Conservation (phyloP, 2,888 invertebrate species). For the Agriopis aurantiaria region DNA sequence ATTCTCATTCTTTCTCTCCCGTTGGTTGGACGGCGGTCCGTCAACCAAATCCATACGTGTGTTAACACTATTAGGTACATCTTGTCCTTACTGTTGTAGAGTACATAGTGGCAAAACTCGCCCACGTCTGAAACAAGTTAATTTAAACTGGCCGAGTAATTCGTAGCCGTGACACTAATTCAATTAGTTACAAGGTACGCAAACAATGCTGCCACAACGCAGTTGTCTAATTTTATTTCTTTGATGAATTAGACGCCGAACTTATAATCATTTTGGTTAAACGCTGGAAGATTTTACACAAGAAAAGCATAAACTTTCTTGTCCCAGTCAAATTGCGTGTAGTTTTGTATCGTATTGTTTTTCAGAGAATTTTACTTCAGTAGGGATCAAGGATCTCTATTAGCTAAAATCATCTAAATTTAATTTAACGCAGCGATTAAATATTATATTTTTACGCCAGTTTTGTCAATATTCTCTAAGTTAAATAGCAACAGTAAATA, state of each 20-base stretch:
- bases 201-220: conserved; percentile 62
- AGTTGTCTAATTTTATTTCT: conserved; percentile 48
- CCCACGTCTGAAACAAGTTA: conserved; percentile 81
- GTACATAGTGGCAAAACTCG: conserved; percentile 68
- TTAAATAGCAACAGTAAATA: too few species aligned
- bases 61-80: not conserved
- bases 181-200: conserved; percentile 80
- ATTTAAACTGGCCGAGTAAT: conserved; percentile 84
- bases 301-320: not conserved
- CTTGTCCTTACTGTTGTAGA: conserved; percentile 33
- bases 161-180: conserved; percentile 83
- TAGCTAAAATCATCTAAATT: too few species aligned
- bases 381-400: not conserved
- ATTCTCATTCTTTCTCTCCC: too few species aligned
- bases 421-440: too few species aligned
- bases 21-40: too few species aligned
- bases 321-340: not conserved
- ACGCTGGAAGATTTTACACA: not conserved
- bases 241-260: conserved; percentile 22
- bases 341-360: not conserved
- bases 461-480: too few species aligned
- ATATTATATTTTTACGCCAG: too few species aligned
- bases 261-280: conserved; percentile 4
- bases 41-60: too few species aligned
- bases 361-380: not conserved